Evolutionary conservation across 1,140 invertebrate genomes (phyloP).

Genomic region (Lanistes nyassanus): DNA sequence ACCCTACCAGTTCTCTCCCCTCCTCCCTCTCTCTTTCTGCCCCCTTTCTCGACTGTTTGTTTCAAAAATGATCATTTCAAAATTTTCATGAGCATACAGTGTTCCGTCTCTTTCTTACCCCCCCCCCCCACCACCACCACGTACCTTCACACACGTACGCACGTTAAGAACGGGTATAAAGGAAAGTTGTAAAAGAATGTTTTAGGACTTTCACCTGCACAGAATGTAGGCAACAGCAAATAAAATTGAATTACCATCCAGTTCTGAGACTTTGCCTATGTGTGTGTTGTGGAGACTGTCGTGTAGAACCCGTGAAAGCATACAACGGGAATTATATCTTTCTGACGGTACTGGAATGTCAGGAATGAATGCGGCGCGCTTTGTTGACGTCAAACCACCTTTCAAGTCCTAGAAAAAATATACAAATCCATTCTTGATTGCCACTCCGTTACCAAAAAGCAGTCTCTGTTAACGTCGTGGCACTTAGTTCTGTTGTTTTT

Average conservation of each 20-base stretch:
- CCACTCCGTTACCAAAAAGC: too few species aligned
- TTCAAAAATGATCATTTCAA: too few species aligned
- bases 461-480: too few species aligned
- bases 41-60: too few species aligned
- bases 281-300: neutral
- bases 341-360: too few species aligned
- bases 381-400: too few species aligned
- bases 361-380: too few species aligned
- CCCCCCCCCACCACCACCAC: neutral
- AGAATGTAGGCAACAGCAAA: neutral
- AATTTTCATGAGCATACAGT: neutral
- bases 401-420: too few species aligned
- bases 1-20: too few species aligned
- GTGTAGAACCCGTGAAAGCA: neutral
- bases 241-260: neutral
- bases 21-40: too few species aligned
- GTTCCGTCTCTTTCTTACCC: neutral
- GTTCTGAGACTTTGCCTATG: neutral
- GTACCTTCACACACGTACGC: neutral
- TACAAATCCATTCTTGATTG: too few species aligned
- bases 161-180: neutral
- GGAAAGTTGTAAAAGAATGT: neutral
- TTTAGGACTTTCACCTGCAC: neutral
- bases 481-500: too few species aligned
- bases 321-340: neutral